Evolutionary conservation across 1,140 invertebrate species (phyloP).

Genomic region (Temnothorax nylanderi): DNA sequence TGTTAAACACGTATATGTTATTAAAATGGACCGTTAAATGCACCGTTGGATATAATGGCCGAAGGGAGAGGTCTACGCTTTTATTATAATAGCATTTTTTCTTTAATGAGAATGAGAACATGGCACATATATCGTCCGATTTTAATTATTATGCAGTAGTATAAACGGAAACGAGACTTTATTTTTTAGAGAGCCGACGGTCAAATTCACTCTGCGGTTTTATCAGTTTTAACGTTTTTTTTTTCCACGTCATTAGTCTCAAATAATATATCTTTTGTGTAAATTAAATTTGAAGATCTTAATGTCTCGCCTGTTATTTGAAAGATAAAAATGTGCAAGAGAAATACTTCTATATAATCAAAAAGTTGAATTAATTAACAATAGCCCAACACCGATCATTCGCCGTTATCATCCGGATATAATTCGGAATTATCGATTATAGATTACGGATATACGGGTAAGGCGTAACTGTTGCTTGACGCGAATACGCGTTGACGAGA

Average conservation of each 20-base stretch:
- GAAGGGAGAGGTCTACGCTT: not conserved
- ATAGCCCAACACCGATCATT: not conserved
- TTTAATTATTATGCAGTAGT: conserved; percentile 19
- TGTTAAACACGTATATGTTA: not conserved
- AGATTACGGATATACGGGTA: not conserved
- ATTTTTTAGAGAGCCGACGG: not conserved
- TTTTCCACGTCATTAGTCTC: not conserved
- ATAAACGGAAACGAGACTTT: not conserved
- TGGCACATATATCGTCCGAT: not conserved
- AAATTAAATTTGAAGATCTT: not conserved
- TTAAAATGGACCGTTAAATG: not conserved
- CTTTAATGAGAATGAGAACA: not conserved
- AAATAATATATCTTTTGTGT: not conserved
- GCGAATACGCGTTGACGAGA: conserved; percentile 6
- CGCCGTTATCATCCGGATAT: not conserved
- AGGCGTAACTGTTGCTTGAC: conserved; percentile 28
- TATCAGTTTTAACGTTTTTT: not conserved
- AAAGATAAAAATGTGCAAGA: not conserved
- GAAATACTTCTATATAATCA: not conserved
- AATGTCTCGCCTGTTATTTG: not conserved
- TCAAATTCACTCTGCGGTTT: not conserved
- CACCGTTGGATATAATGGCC: not conserved
- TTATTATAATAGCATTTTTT: conserved; percentile 16
- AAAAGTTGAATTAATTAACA: not conserved
- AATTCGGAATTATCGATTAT: conserved; percentile 26